These are phyloP conservation scores for Alviniconcha marisindica DNA, from an alignment of 1,140 invertebrate species.

Conservation along the genomic window DNA sequence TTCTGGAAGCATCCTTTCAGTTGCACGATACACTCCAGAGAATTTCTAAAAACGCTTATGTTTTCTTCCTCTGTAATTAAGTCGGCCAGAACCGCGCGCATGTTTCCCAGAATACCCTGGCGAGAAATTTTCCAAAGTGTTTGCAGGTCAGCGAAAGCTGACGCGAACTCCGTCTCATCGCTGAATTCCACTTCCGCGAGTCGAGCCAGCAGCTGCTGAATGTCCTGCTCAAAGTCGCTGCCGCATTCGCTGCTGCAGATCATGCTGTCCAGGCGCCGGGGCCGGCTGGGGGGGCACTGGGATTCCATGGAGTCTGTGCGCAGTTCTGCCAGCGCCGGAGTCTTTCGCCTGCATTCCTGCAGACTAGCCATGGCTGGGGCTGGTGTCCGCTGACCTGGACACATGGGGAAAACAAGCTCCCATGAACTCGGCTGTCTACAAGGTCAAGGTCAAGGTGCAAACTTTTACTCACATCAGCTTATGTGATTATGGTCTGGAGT, in stretches of 20 bases:
- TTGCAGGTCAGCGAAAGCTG: background rate
- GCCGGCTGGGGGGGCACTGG: background rate
- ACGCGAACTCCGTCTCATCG: background rate
- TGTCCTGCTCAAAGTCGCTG: constrained; percentile 24
- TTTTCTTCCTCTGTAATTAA: constrained; percentile 29
- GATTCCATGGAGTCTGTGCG: constrained; percentile 13
- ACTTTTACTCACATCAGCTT: background rate
- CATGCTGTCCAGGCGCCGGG: constrained; percentile 17
- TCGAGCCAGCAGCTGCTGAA: constrained; percentile 22
- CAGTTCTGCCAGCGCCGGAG: background rate
- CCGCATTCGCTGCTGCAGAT: constrained; percentile 3
- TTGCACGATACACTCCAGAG: constrained; percentile 71
- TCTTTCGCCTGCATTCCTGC: background rate
- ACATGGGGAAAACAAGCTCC: background rate
- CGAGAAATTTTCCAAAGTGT: constrained; percentile 29
- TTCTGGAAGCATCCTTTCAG: background rate
- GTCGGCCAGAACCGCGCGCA: constrained; percentile 23
- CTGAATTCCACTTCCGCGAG: constrained; percentile 8
- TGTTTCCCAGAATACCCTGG: constrained; percentile 22
- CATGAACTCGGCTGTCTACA: no score
- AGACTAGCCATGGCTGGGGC: background rate
- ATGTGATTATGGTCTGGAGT: background rate
- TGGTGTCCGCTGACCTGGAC: background rate
- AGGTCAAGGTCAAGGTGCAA: background rate
- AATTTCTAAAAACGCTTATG: constrained; percentile 15